These are phyloP conservation scores for Acanthochromis polyacanthus DNA, from an alignment of 2,113 vertebrate genomes.

Conservation along the genomic window DNA sequence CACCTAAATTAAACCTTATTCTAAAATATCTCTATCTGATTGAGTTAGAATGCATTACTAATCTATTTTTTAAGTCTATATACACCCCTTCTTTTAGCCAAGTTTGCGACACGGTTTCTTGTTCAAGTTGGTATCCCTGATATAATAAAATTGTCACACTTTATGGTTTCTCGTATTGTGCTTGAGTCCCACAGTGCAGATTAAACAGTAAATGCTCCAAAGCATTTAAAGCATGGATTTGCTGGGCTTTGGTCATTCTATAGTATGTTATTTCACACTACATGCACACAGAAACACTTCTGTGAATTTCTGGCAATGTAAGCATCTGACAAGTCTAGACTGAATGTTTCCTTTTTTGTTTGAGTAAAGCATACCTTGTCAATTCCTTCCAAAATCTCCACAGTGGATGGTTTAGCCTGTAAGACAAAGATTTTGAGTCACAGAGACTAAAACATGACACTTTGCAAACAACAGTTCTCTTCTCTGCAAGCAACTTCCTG, in stretches of 20 bases:
- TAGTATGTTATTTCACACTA: background rate
- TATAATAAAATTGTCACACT: too few relatives aligned
- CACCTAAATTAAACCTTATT: too few relatives aligned
- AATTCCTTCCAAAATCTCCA: slow-evolving; percentile 95
- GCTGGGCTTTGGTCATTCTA: background rate
- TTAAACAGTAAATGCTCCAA: background rate
- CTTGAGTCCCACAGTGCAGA: background rate
- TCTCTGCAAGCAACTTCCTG: background rate
- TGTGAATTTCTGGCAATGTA: background rate
- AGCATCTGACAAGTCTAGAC: too few relatives aligned
- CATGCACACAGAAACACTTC: background rate
- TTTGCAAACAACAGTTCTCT: slow-evolving; percentile 1
- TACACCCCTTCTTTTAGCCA: too few relatives aligned
- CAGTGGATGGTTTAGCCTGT: slow-evolving; percentile 94
- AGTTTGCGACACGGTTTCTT: too few relatives aligned
- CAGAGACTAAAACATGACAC: background rate
- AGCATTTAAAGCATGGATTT: background rate
- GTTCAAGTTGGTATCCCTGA: too few relatives aligned
- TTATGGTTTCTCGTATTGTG: background rate
- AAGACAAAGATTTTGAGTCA: slow-evolving; percentile 56
- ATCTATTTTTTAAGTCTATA: too few relatives aligned
- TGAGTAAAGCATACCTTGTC: slow-evolving; percentile 90
- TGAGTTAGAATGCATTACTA: too few relatives aligned
- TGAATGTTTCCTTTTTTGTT: background rate
- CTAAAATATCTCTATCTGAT: too few relatives aligned